A percentile compares a stretch with the other conserved stretches of the same genome.
These are phyloP conservation scores for Leucophora obtusa DNA, from an alignment of 2,888 invertebrate genomes.

Conservation along the genomic window DNA sequence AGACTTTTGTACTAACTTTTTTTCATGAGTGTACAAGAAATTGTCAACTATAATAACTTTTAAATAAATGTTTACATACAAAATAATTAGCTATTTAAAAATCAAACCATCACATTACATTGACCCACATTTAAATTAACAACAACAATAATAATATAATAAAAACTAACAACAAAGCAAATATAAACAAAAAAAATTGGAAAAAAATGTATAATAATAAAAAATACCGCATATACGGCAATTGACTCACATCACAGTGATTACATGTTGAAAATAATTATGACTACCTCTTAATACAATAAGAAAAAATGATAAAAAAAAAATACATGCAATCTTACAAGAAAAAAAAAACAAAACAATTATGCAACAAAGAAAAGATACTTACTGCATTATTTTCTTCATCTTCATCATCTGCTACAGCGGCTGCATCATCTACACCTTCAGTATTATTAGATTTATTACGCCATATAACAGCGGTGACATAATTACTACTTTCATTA, in stretches of 20 bases:
- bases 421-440: conserved; percentile 54
- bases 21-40: too few species aligned
- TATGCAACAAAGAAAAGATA: conserved; percentile 15
- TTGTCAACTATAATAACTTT: conserved; percentile 36
- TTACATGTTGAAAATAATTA: conserved; percentile 35
- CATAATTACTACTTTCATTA: conserved; percentile 72
- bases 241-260: conserved; percentile 14
- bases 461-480: conserved; percentile 76
- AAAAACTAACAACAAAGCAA: conserved; percentile 22
- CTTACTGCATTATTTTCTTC: conserved; percentile 62
- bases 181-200: conserved; percentile 14
- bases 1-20: too few species aligned
- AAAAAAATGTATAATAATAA: conserved; percentile 8
- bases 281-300: conserved; percentile 44
- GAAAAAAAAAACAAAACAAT: conserved; percentile 9
- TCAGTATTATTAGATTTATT: conserved; percentile 68
- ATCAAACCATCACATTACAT: conserved; percentile 55
- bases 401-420: conserved; percentile 48
- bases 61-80: conserved; percentile 27
- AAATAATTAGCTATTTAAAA: conserved; percentile 43
- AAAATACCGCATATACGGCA: conserved; percentile 29
- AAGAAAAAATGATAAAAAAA: conserved; percentile 22
- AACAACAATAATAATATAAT: conserved; percentile 11
- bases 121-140: conserved; percentile 57
- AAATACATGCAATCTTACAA: conserved; percentile 28